Evolutionary conservation across 2,888 invertebrate genomes (phyloP).

Genomic region (Hybos culiciformis): DNA sequence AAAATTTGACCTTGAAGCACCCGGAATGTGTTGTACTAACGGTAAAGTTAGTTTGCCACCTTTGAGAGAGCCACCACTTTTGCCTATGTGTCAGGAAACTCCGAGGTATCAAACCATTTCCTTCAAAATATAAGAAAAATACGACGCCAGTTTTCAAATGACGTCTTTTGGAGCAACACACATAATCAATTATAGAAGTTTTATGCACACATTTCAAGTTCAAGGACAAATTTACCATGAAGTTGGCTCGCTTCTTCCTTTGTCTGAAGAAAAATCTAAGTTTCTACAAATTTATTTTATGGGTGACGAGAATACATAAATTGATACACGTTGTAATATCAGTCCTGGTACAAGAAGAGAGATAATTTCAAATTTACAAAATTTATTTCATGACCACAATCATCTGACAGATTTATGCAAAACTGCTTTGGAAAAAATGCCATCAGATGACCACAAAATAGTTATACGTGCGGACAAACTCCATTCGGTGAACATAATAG

Average conservation of each 20-base stretch:
- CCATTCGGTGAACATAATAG: too few relatives aligned
- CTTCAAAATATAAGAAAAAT: slow-evolving; percentile 14
- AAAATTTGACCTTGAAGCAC: slow-evolving; percentile 21
- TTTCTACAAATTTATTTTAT: slow-evolving; percentile 11
- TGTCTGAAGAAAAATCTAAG: slow-evolving; percentile 6
- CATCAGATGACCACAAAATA: slow-evolving; percentile 2
- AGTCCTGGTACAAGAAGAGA: slow-evolving; percentile 7
- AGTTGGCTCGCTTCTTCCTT: slow-evolving; percentile 9
- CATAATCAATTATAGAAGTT: slow-evolving; percentile 14
- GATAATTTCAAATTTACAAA: slow-evolving; percentile 10
- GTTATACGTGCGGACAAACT: too few relatives aligned
- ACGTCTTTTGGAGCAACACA: slow-evolving; percentile 16
- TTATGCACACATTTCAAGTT: slow-evolving; percentile 12
- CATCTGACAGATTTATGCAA: slow-evolving; percentile 12
- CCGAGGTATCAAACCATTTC: slow-evolving; percentile 15
- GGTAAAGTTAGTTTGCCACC: slow-evolving; percentile 29
- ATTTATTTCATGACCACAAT: slow-evolving; percentile 12
- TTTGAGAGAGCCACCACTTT: slow-evolving; percentile 23
- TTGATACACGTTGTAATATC: slow-evolving; percentile 9
- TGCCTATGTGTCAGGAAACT: slow-evolving; percentile 16
- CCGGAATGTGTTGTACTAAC: slow-evolving; percentile 30
- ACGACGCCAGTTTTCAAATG: too few relatives aligned
- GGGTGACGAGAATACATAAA: slow-evolving; percentile 11
- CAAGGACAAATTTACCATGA: slow-evolving; percentile 9
- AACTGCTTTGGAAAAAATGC: slow-evolving; percentile 10